Base-by-base conservation (phyloP, 2,888 invertebrate species). In the Calliphora vomitoria region DNA sequence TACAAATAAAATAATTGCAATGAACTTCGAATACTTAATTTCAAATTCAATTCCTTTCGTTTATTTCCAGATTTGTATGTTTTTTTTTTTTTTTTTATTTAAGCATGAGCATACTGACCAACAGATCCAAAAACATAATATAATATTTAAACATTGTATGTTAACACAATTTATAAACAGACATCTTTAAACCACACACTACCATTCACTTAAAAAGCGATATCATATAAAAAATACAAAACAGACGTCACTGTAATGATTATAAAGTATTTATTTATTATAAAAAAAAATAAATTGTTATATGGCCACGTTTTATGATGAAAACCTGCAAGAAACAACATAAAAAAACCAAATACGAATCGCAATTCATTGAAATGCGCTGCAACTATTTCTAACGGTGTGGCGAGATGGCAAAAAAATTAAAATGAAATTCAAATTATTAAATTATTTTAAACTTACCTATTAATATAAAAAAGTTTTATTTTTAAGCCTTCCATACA, bases 51-150 rank as follows among this genome's bases (percentile, higher is more conserved):
- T 50, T 15, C n/a, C 50, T 50, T 50, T 50, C 50, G 5, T 50
- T 50, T 50, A 15, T 50, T 15, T 6, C 15, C 13, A 50, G 11
- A 50, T 50, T 10, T 50, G 13, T 13, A 50, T 6, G 10, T 44
- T 6, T 35, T 4, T 55, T 20, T 55, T 8, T 20, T 8, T 18
- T 20, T 11, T n/a, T n/a, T n/a, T n/a, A n/a, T n/a, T 25, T n/a
- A 18, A 47, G 60, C 20, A 35, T 47, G 18, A 60, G 60, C 60
- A 20, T 20, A 69, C 35, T 79, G 79, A 69, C 79, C 79, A 47
- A 79, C 44, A 79, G 68, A 69, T 79, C 58, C 31, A 69, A 47
- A 55, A 20, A 78, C 68, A 44, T 64, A 55, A 41, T 66, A 25
- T n/a, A 38, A 18, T 55, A 8, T 18, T 55, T 55, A 8, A 18